Conservation (phyloP, 2,888 invertebrate genomes). For the Petrolisthes manimaculis region DNA sequence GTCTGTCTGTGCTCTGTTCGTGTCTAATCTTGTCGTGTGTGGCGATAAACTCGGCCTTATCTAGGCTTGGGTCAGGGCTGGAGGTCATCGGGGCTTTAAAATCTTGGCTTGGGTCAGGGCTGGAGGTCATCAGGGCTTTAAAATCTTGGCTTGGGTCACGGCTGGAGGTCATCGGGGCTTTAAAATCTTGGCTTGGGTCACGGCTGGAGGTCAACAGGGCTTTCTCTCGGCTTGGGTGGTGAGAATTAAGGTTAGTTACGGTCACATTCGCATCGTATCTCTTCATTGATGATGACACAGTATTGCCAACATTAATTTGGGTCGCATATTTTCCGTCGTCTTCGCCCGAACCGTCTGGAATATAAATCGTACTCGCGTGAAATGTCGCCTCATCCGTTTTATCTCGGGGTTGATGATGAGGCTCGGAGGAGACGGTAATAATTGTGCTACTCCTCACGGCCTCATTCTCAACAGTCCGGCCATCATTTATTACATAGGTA, state of each 20-base stretch:
- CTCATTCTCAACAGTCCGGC: background rate
- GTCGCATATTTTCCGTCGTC: background rate
- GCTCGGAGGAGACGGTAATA: background rate
- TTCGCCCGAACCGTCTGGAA: constrained; percentile 16
- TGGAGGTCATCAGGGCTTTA: no score
- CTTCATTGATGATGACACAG: background rate
- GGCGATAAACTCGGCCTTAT: background rate
- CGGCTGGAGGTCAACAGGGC: no score
- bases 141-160: no score
- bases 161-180: no score
- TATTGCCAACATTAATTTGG: background rate
- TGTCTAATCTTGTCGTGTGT: background rate
- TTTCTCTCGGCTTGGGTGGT: no score
- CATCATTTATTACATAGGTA: background rate
- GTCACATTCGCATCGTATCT: background rate
- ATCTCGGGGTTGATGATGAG: background rate
- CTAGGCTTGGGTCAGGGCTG: background rate
- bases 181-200: no score
- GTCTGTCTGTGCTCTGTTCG: background rate
- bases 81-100: no score
- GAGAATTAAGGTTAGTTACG: no score
- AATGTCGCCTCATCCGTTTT: background rate
- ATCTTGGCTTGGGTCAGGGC: background rate
- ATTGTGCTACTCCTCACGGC: background rate
- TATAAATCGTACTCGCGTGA: constrained; percentile 43